Evolutionary conservation across 2,888 invertebrate species (phyloP).

Genomic region (Dryobota labecula): DNA sequence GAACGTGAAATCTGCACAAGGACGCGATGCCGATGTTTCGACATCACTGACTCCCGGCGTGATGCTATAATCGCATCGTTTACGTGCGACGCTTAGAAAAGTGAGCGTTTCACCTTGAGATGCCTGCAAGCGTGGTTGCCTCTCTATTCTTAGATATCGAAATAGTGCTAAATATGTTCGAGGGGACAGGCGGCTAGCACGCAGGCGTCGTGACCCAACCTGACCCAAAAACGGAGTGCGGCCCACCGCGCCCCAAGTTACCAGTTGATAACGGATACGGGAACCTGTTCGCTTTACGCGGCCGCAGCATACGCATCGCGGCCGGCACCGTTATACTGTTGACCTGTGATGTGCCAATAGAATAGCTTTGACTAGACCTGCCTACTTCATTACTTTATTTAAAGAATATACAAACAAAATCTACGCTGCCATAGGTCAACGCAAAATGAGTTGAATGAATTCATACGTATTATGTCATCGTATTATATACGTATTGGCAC

Average conservation of each 20-base stretch:
- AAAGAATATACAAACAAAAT: conserved; percentile 9
- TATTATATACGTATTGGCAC: too few relatives aligned
- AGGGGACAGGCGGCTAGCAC: conserved; percentile 79
- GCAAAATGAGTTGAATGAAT: conserved; percentile 7
- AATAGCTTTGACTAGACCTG: conserved; percentile 20
- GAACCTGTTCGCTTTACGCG: conserved; percentile 82
- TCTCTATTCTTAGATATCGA: conserved; percentile 86
- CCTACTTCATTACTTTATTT: conserved; percentile 8
- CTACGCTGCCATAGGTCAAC: conserved; percentile 18
- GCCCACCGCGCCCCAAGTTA: conserved; percentile 82
- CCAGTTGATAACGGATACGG: conserved; percentile 86
- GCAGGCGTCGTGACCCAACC: conserved; percentile 89
- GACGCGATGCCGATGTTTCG: conserved; percentile 82
- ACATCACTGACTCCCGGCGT: conserved; percentile 79
- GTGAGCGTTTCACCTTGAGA: conserved; percentile 89
- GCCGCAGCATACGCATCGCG: conserved; percentile 70
- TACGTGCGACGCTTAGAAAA: conserved; percentile 87
- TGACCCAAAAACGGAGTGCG: conserved; percentile 88
- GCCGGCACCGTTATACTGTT: conserved; percentile 79
- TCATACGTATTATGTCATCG: neutral
- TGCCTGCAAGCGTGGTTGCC: conserved; percentile 81
- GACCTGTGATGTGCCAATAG: conserved; percentile 67
- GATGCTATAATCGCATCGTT: conserved; percentile 87
- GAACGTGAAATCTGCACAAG: conserved; percentile 88
- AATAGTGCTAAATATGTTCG: conserved; percentile 82